A percentile compares a stretch with the other conserved stretches of the same genome.
phyloP scores from a whole-genome alignment of 2,797 vertebrate genomes.

The Anabacerthia variegaticeps region DNA sequence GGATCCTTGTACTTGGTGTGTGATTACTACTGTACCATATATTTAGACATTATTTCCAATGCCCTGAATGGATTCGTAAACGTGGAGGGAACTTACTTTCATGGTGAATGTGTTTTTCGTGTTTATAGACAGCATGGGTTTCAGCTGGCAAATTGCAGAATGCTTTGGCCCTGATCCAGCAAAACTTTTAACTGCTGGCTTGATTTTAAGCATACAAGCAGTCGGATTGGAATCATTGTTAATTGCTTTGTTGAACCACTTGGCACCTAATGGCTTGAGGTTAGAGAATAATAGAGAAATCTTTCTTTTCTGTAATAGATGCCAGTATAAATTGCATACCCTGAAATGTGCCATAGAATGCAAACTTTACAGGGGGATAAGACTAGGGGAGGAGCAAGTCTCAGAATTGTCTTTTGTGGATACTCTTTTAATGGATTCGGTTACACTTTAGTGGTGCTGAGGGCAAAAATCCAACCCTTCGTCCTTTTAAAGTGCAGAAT shows the following conservation, averaged over 20 bases:
- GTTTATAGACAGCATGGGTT: background rate
- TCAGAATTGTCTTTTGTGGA: constrained; percentile 8
- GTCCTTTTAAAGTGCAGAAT: background rate
- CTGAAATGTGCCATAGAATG: background rate
- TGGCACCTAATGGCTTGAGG: constrained; percentile 9
- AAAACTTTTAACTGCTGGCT: background rate
- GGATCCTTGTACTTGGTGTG: background rate
- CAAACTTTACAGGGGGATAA: background rate
- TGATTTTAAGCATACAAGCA: background rate
- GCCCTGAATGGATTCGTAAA: background rate
- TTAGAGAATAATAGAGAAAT: constrained; percentile 31
- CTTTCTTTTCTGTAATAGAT: constrained; percentile 5
- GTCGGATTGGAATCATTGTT: background rate
- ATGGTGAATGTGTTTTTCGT: constrained; percentile 30
- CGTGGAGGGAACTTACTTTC: background rate
- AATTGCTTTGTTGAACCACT: constrained; percentile 24
- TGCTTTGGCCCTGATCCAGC: background rate
- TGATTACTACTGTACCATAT: background rate
- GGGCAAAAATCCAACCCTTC: background rate
- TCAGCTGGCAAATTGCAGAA: constrained; percentile 21
- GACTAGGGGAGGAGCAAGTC: background rate
- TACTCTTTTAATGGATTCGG: background rate
- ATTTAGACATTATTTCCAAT: background rate
- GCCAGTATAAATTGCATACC: background rate
- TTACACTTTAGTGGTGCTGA: background rate